phyloP scores from a whole-genome alignment of 2,113 vertebrate genomes.

The Oryzias javanicus region DNA sequence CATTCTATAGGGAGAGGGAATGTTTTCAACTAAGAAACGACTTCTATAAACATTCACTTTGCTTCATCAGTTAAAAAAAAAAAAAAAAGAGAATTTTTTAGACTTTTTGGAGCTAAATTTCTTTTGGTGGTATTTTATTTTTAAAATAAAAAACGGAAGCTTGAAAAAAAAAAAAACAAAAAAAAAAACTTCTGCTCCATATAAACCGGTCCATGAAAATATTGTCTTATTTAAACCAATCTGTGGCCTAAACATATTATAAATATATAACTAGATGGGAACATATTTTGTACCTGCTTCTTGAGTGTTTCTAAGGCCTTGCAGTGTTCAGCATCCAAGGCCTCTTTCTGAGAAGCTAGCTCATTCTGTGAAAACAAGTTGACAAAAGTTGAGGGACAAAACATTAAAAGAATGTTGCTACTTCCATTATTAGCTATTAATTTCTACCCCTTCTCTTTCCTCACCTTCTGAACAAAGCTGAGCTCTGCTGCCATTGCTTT shows the following conservation, averaged over 20 bases:
- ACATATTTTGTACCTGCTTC: conserved; percentile 60
- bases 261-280: not conserved
- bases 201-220: too few species aligned
- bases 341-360: conserved; percentile 66
- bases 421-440: not conserved
- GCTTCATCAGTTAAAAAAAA: too few species aligned
- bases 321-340: conserved; percentile 76
- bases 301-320: conserved; percentile 72
- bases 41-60: too few species aligned
- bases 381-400: not conserved
- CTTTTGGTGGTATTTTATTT: too few species aligned
- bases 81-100: too few species aligned
- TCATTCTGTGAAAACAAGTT: conserved; percentile 59
- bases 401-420: not conserved
- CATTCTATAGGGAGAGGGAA: too few species aligned
- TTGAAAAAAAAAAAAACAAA: too few species aligned
- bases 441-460: not conserved
- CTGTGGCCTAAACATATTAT: not conserved
- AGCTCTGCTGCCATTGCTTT: conserved; percentile 78
- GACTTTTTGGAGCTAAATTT: too few species aligned
- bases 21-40: too few species aligned
- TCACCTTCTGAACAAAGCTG: conserved; percentile 80
- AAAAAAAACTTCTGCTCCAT: too few species aligned
- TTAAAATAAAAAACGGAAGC: too few species aligned
- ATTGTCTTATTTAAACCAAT: too few species aligned